Evolutionary conservation across 2,113 vertebrate species (phyloP).

Genomic region (Spilogale gracilis): DNA sequence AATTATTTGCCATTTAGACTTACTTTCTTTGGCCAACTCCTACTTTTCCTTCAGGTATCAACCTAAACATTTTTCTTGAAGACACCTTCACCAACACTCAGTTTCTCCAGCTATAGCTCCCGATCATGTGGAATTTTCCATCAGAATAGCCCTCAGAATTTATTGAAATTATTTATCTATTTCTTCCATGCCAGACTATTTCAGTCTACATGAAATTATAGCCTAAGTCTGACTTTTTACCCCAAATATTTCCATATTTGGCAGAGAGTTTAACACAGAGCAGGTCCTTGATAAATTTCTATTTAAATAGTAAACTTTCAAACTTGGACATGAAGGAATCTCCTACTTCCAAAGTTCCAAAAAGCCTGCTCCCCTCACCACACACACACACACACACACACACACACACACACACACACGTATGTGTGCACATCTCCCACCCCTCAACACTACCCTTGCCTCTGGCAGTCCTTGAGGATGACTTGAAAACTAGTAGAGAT

Average conservation of each 20-base stretch:
- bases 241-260: not conserved
- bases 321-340: not conserved
- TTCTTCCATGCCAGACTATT: not conserved
- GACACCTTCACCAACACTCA: not conserved
- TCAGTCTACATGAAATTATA: not conserved
- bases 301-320: constrained; percentile 14
- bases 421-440: not conserved
- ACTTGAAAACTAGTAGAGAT: not conserved
- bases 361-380: not conserved
- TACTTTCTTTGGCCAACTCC: not conserved
- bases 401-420: no score
- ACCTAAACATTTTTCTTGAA: not conserved
- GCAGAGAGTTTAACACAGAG: not conserved
- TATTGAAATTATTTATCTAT: not conserved
- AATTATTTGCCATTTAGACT: not conserved
- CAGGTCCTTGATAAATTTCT: not conserved
- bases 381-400: not conserved
- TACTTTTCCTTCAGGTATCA: not conserved
- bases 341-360: not conserved
- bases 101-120: not conserved
- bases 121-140: not conserved
- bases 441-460: not conserved
- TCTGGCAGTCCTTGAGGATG: not conserved
- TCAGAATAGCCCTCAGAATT: not conserved
- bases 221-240: not conserved